Base-by-base conservation (phyloP, 2,888 invertebrate species). In the Drosophila percnosoma region DNA sequence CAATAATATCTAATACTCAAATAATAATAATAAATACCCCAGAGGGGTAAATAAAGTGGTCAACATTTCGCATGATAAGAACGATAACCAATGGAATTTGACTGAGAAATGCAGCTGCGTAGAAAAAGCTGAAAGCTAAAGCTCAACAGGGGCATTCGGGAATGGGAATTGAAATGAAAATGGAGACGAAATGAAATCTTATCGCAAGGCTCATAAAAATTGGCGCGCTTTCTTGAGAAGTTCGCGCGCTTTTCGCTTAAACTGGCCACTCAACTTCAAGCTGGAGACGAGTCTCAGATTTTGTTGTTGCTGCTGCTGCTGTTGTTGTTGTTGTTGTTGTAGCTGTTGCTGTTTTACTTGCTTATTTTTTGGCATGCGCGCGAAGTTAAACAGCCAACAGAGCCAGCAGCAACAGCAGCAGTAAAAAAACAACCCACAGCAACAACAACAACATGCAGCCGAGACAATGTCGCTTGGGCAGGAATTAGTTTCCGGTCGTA, bases 401-500 rank as follows among this genome's bases (percentile, higher is more conserved):
- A 72, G 68, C 68, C 51, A 66, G 29, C 49, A 57, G 38, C 68
- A 60, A 21, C 64, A 62, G 64, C 45, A 15, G 45, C 45, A 45
- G 45, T 45, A 45, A 57, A 61, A 61, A 64, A 65, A 49, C 45
- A 59, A 58, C 24, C 24, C 45, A 24, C 45, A 24, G 24, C 54
- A 57, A 40, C 55, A 82, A 24, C 52, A 58, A 42, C 54, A 70
- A 64, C 60, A 52, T 18, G 18, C 51, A 72, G 55, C 42, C 53
- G 66, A 64, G 68, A 77, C 71, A 80, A 80, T 72, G 88, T 83
- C 74, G 77, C 66, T 82, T 82, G 86, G 68, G 83, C 86, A 82
- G 89, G 87, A 87, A 89, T 89, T 89, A 90, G 90, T 89, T 90
- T 90, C 89, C 90, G 90, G 90, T 90, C 89, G 86, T 89, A 87